Evolutionary conservation across 2,888 invertebrate genomes (phyloP), one percentile per base, ranked within the genome.

Genomic region (Sisyra nigra): DNA sequence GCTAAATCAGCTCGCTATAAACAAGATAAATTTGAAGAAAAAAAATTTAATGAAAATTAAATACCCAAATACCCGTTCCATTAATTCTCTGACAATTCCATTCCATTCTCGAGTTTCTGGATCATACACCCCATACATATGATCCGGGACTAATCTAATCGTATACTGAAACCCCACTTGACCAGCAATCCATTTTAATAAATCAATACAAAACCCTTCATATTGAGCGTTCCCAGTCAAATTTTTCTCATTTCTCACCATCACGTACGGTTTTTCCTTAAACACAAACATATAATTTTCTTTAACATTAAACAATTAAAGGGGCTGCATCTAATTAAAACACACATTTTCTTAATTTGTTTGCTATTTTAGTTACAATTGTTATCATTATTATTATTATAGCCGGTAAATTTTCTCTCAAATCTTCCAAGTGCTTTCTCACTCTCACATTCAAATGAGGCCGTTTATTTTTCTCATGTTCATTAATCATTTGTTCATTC

Each of bases 1-100:
- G 94, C 96, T 50, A 97, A 69, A 59, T 97, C 96, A 0, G 93
- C 94, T 64, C 85, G 81, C 92, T 89, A 67, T 1, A 65, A 65
- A 47, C 54, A 50, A 46, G 46, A 24, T 24, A 3, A 24, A 24
- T 24, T 24, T 24, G n/a, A 33, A 13, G 33, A 33, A 33, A 33
- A 33, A 33, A 6, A 13, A 33, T 33, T n/a, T 7, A 24, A 24
- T 24, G 24, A 24, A 3, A 24, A 15, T 36, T 36, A 36, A 13
- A 35, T 10, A 38, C 53, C 61, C n/a, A n/a, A n/a, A 68, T 58
- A 84, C 88, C 68, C 89, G 76, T 53, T 88, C 87, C 71, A 88
- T 82, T 24, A 89, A 69, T 53, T 89, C 85, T 18, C 80, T 68
- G 1, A 91, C 88, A 44, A 91, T 86, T 2, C 91, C 91, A 52